Base-by-base conservation (phyloP, 2,113 vertebrate species). In the Bungarus multicinctus region DNA sequence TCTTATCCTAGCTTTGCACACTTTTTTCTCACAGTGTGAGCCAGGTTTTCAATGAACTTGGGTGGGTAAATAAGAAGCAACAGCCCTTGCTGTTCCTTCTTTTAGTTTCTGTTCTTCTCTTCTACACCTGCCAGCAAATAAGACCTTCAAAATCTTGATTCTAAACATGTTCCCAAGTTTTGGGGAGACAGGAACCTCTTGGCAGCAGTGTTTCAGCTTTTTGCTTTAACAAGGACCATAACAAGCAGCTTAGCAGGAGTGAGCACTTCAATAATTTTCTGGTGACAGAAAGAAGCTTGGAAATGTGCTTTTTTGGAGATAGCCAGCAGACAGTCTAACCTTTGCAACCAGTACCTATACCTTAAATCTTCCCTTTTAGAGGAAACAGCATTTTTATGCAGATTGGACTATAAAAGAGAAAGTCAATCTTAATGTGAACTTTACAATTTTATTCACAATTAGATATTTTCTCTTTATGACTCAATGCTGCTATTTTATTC, bases 11-110 rank as follows among this genome's bases (percentile, higher is more conserved):
- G 89, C 45, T 89, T 53, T 92, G 20, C 91, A 47, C 30, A 25
- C 0, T 96, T 96, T 94, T n/a, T 90, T 94, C 74, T 86, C 91
- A 94, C 25, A 22, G 81, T 95, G 91, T 86, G 94, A 94, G 69
- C 60, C 91, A 91, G n/a, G 22, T 85, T 88, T 87, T 91, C 3
- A 69, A 50, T 86, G 43, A 92, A 5, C 45, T 74, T 87, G 64
- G 27, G 30, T 87, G 25, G 54, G 9, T 91, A 92, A 92, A 95
- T 93, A 69, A 92, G 91, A 95, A 94, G 92, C 93, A 87, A 93
- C 94, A 60, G 89, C 1, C 8, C 91, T 90, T 91, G 6, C 89
- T 54, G 12, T 52, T 47, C 43, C 69, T 85, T 55, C 60, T 23
- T 94, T 88, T n/a, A 39, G 22, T 16, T 39, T 85, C 5, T 3